Evolutionary conservation across 2,113 vertebrate genomes (phyloP).

Genomic region (Albula glossodonta): DNA sequence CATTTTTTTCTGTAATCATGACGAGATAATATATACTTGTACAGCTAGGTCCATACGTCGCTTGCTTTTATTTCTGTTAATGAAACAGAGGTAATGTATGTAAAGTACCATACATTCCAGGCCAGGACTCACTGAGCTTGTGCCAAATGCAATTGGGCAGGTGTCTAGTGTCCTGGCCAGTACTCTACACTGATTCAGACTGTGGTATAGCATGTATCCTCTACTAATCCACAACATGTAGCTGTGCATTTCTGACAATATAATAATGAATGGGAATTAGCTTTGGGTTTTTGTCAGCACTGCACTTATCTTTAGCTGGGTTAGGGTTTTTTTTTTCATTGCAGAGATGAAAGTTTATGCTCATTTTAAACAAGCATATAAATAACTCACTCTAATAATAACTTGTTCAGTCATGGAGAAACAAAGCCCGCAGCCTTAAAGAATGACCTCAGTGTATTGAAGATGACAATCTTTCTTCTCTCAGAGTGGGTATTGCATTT

Average conservation of each 20-base stretch:
- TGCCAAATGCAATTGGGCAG: background rate
- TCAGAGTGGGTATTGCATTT: constrained; percentile 3
- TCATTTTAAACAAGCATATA: background rate
- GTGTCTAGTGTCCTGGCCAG: background rate
- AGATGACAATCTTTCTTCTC: constrained; percentile 34
- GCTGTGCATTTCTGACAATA: background rate
- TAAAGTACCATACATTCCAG: background rate
- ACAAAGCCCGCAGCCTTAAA: constrained; percentile 11
- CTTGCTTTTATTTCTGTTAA: background rate
- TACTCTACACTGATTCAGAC: background rate
- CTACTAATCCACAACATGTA: background rate
- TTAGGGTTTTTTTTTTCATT: background rate
- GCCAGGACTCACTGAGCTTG: background rate
- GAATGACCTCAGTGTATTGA: constrained; percentile 29
- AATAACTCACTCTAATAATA: constrained; percentile 16
- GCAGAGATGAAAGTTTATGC: background rate
- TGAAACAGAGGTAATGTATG: background rate
- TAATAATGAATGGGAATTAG: background rate
- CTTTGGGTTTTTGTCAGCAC: background rate
- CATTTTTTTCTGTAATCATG: background rate
- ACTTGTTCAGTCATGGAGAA: constrained; percentile 25
- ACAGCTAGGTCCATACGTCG: background rate
- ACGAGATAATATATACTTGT: background rate
- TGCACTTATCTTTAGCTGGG: background rate
- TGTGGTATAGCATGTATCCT: background rate